Evolutionary conservation across 64 coral and sea anemone species (phyloP).

Genomic region (Montipora sp.): DNA sequence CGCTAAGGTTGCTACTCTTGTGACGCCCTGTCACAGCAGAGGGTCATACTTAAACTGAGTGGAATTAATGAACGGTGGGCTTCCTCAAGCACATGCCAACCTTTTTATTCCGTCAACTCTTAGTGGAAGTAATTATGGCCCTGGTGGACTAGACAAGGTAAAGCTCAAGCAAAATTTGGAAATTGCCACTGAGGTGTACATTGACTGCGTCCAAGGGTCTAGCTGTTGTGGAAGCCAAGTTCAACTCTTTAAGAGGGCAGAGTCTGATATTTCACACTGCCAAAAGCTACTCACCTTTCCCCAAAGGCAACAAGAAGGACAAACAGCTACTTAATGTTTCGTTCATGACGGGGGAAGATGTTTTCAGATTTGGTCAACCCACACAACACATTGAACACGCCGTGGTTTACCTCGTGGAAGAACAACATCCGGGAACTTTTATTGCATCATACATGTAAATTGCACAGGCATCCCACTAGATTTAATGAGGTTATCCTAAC

Average conservation of each 20-base stretch:
- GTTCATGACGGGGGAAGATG: too few species aligned
- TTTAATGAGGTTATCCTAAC: too few species aligned
- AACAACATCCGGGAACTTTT: too few species aligned
- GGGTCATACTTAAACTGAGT: not conserved
- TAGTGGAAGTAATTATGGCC: not conserved
- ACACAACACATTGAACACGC: too few species aligned
- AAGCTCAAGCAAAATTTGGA: not conserved
- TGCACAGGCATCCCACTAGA: too few species aligned
- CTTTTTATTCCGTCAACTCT: not conserved
- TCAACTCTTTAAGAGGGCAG: not conserved
- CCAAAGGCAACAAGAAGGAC: not conserved
- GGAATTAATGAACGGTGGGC: not conserved
- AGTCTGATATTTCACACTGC: not conserved
- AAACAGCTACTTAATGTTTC: not conserved
- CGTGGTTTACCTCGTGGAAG: too few species aligned
- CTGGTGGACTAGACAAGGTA: not conserved
- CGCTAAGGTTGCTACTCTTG: not conserved
- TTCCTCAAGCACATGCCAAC: not conserved
- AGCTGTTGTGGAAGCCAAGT: constrained; percentile 15
- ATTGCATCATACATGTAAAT: too few species aligned
- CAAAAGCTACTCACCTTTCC: not conserved
- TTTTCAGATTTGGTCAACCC: too few species aligned
- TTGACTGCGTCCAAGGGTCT: not conserved
- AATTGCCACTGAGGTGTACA: not conserved
- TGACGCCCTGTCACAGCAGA: not conserved